Base-by-base conservation (phyloP, 1,140 invertebrate species). In the Neodiprion fabricii region DNA sequence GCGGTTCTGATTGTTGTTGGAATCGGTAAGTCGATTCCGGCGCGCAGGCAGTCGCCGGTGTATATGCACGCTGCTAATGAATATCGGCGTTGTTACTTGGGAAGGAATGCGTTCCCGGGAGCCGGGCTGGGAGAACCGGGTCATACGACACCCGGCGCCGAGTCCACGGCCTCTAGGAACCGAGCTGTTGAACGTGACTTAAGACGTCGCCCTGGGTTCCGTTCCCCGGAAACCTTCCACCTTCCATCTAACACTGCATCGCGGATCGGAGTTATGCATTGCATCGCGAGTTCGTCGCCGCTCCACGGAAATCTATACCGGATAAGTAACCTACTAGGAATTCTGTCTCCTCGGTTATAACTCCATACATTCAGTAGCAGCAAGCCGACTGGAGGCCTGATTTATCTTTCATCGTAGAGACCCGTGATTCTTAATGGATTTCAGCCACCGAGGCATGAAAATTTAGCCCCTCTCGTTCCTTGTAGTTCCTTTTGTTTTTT, bases 141-240 rank as follows among this genome's bases (percentile, higher is more conserved):
- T 61, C 53, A 61, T 61, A 17, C 53, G 53, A 61, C 53, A 61
- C 53, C 53, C 53, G 53, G 53, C 53, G 53, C 53, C 53, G 53
- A 61, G 53, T 14, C 53, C 53, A 17, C 53, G 28, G 53, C 4
- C 53, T 61, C 53, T 17, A 61, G 53, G 53, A 61, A 61, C 53
- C 8, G 8, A 61, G 11, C 4, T 61, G n/a, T 61, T 61, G 53
- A 61, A 61, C 53, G 53, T 12, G n/a, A 12, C n/a, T 61, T 61
- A 17, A 61, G 53, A 61, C 53, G 11, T 17, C 53, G 53, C 53
- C 11, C 53, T 17, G 53, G 53, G n/a, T 40, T 9, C 53, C 53
- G 53, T 61, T 61, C 53, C 53, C 53, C 53, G 53, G 53, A 61
- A 61, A 61, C 28, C 28, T 40, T 40, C 28, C 28, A 40, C 28